Conservation (phyloP, 1,140 invertebrate genomes). For the Phocides pigmalion region DNA sequence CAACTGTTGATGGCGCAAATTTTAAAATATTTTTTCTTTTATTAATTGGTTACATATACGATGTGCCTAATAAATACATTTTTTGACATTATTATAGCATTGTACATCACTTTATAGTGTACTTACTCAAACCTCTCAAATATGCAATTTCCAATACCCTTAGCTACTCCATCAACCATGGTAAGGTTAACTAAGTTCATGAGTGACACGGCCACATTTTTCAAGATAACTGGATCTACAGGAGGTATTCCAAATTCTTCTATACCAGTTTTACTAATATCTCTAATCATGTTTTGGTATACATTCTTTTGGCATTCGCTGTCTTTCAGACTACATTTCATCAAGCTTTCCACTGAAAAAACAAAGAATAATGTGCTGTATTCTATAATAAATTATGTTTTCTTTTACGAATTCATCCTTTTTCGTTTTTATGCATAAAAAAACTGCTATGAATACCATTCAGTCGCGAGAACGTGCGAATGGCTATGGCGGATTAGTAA, state of each 20-base stretch:
- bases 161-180: constrained; percentile 42
- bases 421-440: too few relatives aligned
- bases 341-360: constrained; percentile 50
- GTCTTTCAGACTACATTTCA: constrained; percentile 49
- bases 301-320: constrained; percentile 38
- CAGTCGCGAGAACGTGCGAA: too few relatives aligned
- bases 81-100: not conserved
- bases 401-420: too few relatives aligned
- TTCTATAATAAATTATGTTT: constrained; percentile 1
- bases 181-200: constrained; percentile 35
- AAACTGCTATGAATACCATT: too few relatives aligned
- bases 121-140: constrained; percentile 46
- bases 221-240: constrained; percentile 46
- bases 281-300: constrained; percentile 34
- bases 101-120: not conserved
- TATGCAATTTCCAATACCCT: constrained; percentile 41
- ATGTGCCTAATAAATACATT: too few relatives aligned
- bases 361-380: constrained; percentile 9
- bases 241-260: constrained; percentile 43
- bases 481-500: too few relatives aligned
- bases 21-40: too few relatives aligned
- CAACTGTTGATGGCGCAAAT: too few relatives aligned
- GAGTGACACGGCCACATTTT: constrained; percentile 39
- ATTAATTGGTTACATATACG: too few relatives aligned
- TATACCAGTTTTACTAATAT: constrained; percentile 40